Conservation (phyloP, 2,888 invertebrate genomes). For the Tipula unca region DNA sequence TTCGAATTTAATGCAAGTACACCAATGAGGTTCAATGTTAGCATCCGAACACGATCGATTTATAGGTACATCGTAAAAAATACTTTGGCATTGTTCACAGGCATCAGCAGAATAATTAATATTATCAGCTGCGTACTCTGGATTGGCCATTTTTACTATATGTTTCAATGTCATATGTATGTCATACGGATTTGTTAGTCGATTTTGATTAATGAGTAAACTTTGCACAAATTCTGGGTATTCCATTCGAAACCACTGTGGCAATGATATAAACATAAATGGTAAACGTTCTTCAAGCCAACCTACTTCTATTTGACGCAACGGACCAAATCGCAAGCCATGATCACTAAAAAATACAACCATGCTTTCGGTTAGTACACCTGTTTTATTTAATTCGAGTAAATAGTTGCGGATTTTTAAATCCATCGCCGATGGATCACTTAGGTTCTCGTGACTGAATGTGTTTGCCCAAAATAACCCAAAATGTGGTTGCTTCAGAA, state of each 20-base stretch:
- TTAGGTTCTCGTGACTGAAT: conserved; percentile 62
- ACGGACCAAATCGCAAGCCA: conserved; percentile 67
- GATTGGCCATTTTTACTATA: conserved; percentile 44
- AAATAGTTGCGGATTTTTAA: conserved; percentile 50
- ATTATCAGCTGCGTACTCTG: conserved; percentile 18
- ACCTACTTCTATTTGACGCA: conserved; percentile 56
- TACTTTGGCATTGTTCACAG: too few species aligned
- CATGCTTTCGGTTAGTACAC: conserved; percentile 55
- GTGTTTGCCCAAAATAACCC: too few species aligned
- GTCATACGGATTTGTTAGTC: conserved; percentile 67
- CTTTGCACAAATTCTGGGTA: conserved; percentile 48
- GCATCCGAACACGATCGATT: too few species aligned
- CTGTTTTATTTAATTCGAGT: conserved; percentile 48
- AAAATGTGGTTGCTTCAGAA: conserved; percentile 54
- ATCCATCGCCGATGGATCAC: conserved; percentile 60
- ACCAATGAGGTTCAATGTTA: too few species aligned
- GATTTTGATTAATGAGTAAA: conserved; percentile 52
- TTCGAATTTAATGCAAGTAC: conserved; percentile 53
- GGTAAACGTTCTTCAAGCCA: conserved; percentile 73
- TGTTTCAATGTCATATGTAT: too few species aligned
- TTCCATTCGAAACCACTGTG: conserved; percentile 49
- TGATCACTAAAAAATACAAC: conserved; percentile 71
- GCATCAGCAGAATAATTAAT: conserved; percentile 36
- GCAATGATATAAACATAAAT: too few species aligned
- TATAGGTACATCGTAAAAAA: too few species aligned